Base-by-base conservation (phyloP, 2,888 invertebrate species). In the Danaus chrysippus region DNA sequence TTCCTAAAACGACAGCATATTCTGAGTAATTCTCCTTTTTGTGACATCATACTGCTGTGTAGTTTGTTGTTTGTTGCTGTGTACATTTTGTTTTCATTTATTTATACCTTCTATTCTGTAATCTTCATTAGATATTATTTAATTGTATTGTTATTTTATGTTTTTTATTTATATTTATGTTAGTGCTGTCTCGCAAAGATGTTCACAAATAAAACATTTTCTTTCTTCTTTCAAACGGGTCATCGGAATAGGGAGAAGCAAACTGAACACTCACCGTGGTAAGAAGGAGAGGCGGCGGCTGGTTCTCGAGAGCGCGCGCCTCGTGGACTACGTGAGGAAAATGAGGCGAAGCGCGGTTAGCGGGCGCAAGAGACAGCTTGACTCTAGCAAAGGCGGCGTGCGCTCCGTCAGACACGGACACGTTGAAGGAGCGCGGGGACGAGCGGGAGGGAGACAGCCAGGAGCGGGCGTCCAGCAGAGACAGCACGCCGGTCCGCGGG, bases 381-480 rank as follows among this genome's bases (percentile, higher is more conserved):
- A 96, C 92, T 69, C 96, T 91, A 1, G 97, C 94, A 85, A 96
- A 98, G 69, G 94, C 96, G 9, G 97, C 97, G 87, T 97, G 98
- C 44, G 98, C 97, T 42, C 98, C 98, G 90, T 99, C 99, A 61
- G 97, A 96, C 46, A 97, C 98, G 1, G 98, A 98, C 42, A 99
- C 95, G 90, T 99, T 99, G 64, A 99, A 92, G 68, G 85, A 81
- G 74, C 87, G 86, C 75, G 78, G 92, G 92, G 69, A 93, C 93
- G 92, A 68, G 92, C 91, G 57, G 93, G 92, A 67, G 93, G 93
- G 71, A 94, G 76, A 94, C 94, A 78, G 95, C 95, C 93, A 92
- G 54, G 83, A 79, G 67, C 75, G 73, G 66, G 81, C 54, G 69
- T 77, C 78, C 55, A 70, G 73, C 59, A 86, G 78, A 69, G 79